Conservation (phyloP, 2,113 vertebrate species). For the Anoura caudifer region DNA sequence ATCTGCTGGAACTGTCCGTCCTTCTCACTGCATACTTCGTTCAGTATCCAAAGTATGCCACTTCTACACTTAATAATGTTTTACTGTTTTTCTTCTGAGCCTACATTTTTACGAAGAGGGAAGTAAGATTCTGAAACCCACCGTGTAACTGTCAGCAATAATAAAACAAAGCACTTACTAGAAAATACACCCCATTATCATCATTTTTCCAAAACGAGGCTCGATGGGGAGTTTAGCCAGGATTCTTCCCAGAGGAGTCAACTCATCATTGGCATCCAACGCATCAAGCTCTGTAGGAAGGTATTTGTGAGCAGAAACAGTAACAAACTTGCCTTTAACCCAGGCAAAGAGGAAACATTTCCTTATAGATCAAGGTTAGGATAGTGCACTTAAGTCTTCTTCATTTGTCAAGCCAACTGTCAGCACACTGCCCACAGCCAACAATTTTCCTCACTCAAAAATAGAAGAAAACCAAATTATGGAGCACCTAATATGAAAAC, state of each 20-base stretch:
- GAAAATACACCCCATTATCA: conserved; percentile 99
- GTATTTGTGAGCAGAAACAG: conserved; percentile 43
- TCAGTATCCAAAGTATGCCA: not conserved
- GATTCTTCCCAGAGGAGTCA: conserved; percentile 95
- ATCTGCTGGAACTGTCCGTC: not conserved
- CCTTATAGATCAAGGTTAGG: not conserved
- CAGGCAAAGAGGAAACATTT: not conserved
- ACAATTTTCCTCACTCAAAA: not conserved
- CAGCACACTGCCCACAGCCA: not conserved
- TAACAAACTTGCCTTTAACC: not conserved
- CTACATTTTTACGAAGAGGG: not conserved
- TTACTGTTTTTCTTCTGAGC: not conserved
- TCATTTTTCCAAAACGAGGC: conserved; percentile 97
- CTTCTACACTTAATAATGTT: not conserved
- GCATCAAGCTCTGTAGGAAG: conserved; percentile 90
- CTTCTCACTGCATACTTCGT: not conserved
- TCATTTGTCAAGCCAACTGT: not conserved
- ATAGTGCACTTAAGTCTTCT: not conserved
- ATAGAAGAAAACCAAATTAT: not conserved
- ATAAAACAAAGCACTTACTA: conserved; percentile 83
- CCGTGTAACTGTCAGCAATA: not conserved
- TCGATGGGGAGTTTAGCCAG: conserved; percentile 95
- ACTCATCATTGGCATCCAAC: conserved; percentile 92
- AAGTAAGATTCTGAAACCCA: not conserved
- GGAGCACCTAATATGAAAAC: not conserved